phyloP scores from a whole-genome alignment of 2,888 invertebrate genomes.

The Halocaridina rubra region DNA sequence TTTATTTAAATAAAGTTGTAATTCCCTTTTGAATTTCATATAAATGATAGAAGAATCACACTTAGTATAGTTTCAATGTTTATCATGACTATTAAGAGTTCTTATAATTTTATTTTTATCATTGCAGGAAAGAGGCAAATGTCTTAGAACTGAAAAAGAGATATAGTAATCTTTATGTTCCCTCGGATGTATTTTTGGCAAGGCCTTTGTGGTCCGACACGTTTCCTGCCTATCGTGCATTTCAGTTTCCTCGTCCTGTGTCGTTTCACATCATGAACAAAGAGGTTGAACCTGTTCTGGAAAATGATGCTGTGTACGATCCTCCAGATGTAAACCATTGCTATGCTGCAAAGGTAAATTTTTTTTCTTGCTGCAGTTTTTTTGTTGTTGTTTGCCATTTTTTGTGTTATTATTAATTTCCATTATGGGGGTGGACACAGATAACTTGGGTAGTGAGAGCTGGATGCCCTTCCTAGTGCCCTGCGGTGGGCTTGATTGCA shows the following conservation, averaged over 20 bases:
- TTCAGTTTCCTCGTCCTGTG: constrained; percentile 85
- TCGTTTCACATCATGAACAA: constrained; percentile 89
- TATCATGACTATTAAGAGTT: not conserved
- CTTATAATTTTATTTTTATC: constrained; percentile 22
- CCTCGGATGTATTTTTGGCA: constrained; percentile 93
- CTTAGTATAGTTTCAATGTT: constrained; percentile 31
- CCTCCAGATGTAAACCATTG: constrained; percentile 92
- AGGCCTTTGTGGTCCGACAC: constrained; percentile 89
- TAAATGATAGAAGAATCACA: too few species aligned
- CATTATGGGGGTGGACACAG: too few species aligned
- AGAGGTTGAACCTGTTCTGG: constrained; percentile 74
- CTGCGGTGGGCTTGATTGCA: too few species aligned
- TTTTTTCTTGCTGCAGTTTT: not conserved
- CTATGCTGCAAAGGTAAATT: constrained; percentile 88
- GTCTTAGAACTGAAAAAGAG: constrained; percentile 85
- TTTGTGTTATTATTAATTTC: too few species aligned
- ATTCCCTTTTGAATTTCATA: too few species aligned
- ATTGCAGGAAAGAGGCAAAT: constrained; percentile 80
- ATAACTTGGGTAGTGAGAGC: too few species aligned
- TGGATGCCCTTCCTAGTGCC: too few species aligned
- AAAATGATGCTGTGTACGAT: constrained; percentile 79
- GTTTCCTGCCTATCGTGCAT: constrained; percentile 87
- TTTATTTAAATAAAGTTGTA: too few species aligned
- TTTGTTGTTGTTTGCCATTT: too few species aligned
- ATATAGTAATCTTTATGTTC: constrained; percentile 91